Evolutionary conservation across 2,797 vertebrate species (phyloP), one percentile per base, ranked within the genome.

Genomic region (Crocidura indochinensis): DNA sequence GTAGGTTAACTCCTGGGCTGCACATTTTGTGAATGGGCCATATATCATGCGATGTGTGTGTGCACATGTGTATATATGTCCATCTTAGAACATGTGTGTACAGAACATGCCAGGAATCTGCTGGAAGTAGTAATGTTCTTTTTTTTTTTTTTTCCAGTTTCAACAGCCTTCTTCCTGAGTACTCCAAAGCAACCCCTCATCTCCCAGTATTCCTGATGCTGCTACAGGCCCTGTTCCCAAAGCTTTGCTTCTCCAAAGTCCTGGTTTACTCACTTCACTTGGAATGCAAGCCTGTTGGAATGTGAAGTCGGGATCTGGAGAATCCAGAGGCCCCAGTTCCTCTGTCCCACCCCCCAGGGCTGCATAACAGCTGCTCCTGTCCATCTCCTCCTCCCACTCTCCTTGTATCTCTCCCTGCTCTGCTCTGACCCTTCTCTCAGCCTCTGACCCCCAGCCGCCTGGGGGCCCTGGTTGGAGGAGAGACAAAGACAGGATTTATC

Each of bases 401-500:
- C 44, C 91, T 88, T 74, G 80, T 62, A 49, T 65, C 78, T 79
- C 53, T 84, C 89, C 81, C 75, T 83, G 62, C 78, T 91, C 87
- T 10, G 29, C 65, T 8, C 15, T 53, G 82, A 91, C 56, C 92
- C 94, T 88, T 91, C 92, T 92, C 75, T 90, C 91, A 93, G 77
- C 60, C 87, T 86, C 93, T 94, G 91, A 96, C 96, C 96, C 94
- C 38, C 56, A 88, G 91, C 68, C 81, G 80, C 91, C 85, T 80
- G 82, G 91, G 91, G 82, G 92, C 88, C 84, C 60, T 20, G 86
- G 85, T 94, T 90, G 85, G 86, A 91, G 72, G 80, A 51, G 91
- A 96, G 92, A 96, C 96, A 96, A 96, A 97, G 95, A 91, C 94
- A 96, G 93, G 82, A 96, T 97, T 95, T 97, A 96, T 96, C 56